Base-by-base conservation (phyloP, 2,888 invertebrate genomes). In the Macaria liturata region DNA sequence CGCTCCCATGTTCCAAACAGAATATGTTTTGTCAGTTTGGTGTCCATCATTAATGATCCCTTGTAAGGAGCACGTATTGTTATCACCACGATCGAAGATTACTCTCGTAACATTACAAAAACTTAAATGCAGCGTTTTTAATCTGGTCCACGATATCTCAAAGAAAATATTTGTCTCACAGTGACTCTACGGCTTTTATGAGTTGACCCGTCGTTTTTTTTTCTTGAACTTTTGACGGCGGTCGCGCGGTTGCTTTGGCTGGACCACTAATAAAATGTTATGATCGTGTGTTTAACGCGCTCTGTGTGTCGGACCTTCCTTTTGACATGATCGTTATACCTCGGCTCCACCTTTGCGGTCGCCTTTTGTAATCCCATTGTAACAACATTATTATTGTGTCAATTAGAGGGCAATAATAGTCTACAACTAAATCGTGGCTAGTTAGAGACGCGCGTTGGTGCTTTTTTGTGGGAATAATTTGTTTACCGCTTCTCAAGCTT, bases 211-310 rank as follows among this genome's bases (percentile, higher is more conserved):
- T 84, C 62, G 62, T 79, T 87, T 84, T 86, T 88, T 84, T 85
- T 86, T 73, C 82, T 85, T 89, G 91, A 88, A 89, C 88, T 89
- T 85, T 85, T 84, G 87, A 86, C 83, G 88, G 83, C 83, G 87
- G 83, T 83, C 84, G 77, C 83, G 88, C 88, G 89, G 88, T 86
- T 86, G 89, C 88, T 88, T 91, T 88, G 89, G 88, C 91, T 86
- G 83, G 80, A 79, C 84, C 86, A 88, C 91, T 89, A 91, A 91
- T 91, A 91, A 91, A 91, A 91, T 88, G 88, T 91, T 91, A 91
- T 90, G 88, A 88, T 88, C 86, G 91, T 91, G 84, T 91, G 91
- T 89, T 91, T 91, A 89, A 90, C 91, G 90, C 90, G 85, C 84
- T 88, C 87, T 86, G 82, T 80, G 84, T 85, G 91, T 88, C 90